Conservation (phyloP, 2,797 vertebrate genomes). For the Oryzias sinensis region DNA sequence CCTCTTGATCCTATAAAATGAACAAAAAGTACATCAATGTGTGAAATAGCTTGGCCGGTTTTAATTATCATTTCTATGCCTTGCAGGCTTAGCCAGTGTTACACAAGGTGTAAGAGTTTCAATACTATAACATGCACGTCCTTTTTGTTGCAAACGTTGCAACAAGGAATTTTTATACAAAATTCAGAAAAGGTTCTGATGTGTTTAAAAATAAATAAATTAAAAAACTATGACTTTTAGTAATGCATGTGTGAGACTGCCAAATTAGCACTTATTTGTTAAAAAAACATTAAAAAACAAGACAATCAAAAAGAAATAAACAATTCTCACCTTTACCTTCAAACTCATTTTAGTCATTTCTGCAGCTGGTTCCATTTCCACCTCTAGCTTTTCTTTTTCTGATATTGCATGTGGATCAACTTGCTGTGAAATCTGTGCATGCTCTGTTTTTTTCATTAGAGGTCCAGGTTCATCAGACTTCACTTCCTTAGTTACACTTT, state of each 20-base stretch:
- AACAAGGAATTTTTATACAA: not conserved
- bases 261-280: not conserved
- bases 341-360: conserved; percentile 27
- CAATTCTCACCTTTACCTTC: conserved; percentile 45
- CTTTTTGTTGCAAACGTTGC: not conserved
- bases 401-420: conserved; percentile 24
- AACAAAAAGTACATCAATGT: not conserved
- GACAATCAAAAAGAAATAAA: not conserved
- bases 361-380: conserved; percentile 22
- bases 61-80: too few species aligned
- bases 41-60: too few species aligned
- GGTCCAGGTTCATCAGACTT: conserved; percentile 16
- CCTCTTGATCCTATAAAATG: conserved; percentile 47
- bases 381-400: conserved; percentile 27
- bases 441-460: conserved; percentile 18
- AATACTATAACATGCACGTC: not conserved
- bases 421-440: conserved; percentile 32
- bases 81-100: too few species aligned
- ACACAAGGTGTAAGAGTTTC: too few species aligned
- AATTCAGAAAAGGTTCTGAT: not conserved
- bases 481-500: conserved; percentile 28
- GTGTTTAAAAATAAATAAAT: too few species aligned
- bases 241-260: too few species aligned
- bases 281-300: not conserved
- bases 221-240: too few species aligned